Evolutionary conservation across 2,797 vertebrate genomes (phyloP).

Genomic region (Ambastaia sidthimunki): DNA sequence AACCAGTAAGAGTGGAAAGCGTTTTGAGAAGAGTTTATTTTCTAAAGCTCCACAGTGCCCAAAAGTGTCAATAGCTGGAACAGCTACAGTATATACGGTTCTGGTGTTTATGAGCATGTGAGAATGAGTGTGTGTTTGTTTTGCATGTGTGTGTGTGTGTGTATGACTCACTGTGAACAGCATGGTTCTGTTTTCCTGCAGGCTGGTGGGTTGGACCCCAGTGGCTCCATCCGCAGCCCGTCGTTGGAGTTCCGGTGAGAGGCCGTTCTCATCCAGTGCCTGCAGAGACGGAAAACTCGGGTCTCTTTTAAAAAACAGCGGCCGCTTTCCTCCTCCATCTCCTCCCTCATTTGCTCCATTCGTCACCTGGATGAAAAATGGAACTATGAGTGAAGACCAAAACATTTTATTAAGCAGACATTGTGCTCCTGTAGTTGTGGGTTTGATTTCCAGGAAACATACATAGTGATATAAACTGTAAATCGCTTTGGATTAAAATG

Average conservation of each 20-base stretch:
- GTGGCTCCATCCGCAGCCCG: slow-evolving; percentile 76
- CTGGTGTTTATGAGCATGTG: slow-evolving; percentile 7
- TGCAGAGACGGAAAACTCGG: slow-evolving; percentile 80
- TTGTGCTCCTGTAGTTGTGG: too few species aligned
- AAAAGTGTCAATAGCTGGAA: too few species aligned
- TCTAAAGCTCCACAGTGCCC: too few species aligned
- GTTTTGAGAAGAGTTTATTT: too few species aligned
- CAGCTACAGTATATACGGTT: background rate
- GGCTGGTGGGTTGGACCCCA: slow-evolving; percentile 90
- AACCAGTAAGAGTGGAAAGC: too few species aligned
- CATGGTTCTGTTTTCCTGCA: slow-evolving; percentile 96
- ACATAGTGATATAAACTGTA: too few species aligned
- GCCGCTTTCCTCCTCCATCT: slow-evolving; percentile 64
- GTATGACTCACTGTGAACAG: slow-evolving; percentile 86
- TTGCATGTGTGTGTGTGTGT: background rate
- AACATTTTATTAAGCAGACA: too few species aligned
- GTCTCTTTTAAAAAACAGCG: slow-evolving; percentile 83
- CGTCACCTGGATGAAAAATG: slow-evolving; percentile 27
- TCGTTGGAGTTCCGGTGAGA: slow-evolving; percentile 83
- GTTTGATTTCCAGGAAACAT: too few species aligned
- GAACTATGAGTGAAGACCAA: background rate
- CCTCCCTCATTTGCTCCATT: slow-evolving; percentile 60
- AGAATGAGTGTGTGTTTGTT: too few species aligned
- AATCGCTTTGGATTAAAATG: background rate
- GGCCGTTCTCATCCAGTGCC: slow-evolving; percentile 86